Base-by-base conservation (phyloP, 2,113 vertebrate genomes). In the Barbus barbus region DNA sequence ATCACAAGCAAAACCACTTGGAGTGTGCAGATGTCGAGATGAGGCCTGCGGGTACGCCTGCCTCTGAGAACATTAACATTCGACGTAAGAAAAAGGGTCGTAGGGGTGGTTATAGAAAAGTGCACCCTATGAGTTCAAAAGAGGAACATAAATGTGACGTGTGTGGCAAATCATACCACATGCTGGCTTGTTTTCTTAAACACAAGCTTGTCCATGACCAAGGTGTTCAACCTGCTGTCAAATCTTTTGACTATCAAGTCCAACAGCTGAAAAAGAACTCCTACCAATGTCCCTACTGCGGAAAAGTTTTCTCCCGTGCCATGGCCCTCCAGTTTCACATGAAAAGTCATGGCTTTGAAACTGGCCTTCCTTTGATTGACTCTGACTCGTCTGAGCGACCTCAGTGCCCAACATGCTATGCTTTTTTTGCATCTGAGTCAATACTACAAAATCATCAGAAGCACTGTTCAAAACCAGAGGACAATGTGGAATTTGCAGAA, bases 321-420 rank as follows among this genome's bases (percentile, higher is more conserved):
- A 95, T 94, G 90, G 94, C 94, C 0, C 94, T 95, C 31, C 92
- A 94, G 92, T 95, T 95, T 83, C 94, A 95, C 61, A 94, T 95
- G 94, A 94, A 89, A 78, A 93, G 93, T 85, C 94, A 95, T 22
- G 94, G 93, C n/a, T 93, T 93, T 46, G 93, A 94, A 84, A 93
- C 86, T 0, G 91, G 90, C 5, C 88, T 87, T 58, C 89, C 90
- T 0, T 80, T 86, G 0, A 89, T 89, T 12, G 38, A 81, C 0
- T 90, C 90, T 4, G 76, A 13, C 0, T 65, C 20, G 4, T n/a
- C 89, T 48, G 89, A 88, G 67, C 87, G 86, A 58, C 86, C 90
- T 5, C 91, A 93, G 77, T 95, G 94, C 69, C 81, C 73, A 0
- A 86, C 78, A 4, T 95, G 94, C 81, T 85, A 84, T 1, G 83